phyloP scores from a whole-genome alignment of 2,888 invertebrate species.

The Euplexia lucipara region DNA sequence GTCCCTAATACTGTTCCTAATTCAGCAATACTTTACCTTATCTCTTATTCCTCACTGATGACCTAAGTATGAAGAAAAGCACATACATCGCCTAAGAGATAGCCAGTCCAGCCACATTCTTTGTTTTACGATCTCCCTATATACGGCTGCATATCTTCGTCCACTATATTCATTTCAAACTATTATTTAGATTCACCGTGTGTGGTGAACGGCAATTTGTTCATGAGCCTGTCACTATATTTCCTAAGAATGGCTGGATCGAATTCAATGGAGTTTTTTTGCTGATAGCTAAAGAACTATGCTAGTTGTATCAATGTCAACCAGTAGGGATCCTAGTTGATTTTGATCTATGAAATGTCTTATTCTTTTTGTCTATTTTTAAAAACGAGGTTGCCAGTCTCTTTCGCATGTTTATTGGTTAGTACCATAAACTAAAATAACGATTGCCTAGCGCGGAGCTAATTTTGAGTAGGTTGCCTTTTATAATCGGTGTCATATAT shows the following conservation, averaged over 20 bases:
- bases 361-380: conserved; percentile 11
- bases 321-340: conserved; percentile 7
- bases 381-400: conserved; percentile 1
- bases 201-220: conserved; percentile 32
- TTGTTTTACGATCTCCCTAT: conserved; percentile 37
- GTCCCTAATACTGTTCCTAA: background rate
- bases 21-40: background rate
- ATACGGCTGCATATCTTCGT: conserved; percentile 29
- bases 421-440: conserved; percentile 1
- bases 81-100: conserved; percentile 14
- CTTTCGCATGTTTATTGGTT: background rate
- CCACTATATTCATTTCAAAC: conserved; percentile 19
- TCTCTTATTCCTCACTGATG: conserved; percentile 17
- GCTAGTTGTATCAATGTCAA: conserved; percentile 10
- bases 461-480: conserved; percentile 25
- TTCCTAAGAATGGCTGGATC: background rate
- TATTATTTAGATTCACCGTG: conserved; percentile 28
- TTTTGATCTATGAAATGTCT: conserved; percentile 13
- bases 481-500: conserved; percentile 3
- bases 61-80: conserved; percentile 10
- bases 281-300: background rate
- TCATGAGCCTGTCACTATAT: conserved; percentile 11
- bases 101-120: conserved; percentile 37
- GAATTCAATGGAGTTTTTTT: conserved; percentile 15
- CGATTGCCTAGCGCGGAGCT: background rate